Evolutionary conservation across 2,888 invertebrate genomes (phyloP), one percentile per base, ranked within the genome.

Genomic region (Aleiodes testaceus): DNA sequence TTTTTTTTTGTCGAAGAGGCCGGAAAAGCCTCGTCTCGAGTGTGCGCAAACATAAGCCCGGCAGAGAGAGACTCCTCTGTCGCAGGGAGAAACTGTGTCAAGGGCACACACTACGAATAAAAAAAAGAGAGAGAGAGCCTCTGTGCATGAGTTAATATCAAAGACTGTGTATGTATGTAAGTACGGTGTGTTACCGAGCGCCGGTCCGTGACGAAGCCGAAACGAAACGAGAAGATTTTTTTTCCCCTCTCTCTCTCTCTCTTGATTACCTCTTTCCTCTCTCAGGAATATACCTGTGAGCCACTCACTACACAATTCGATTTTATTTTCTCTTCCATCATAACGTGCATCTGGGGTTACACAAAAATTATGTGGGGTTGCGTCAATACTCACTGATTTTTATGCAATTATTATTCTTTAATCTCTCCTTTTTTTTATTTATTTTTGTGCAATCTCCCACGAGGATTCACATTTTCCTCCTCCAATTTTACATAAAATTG

Each of bases 41-140:
- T 59, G 59, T 59, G 59, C 59, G 18, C 59, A 59, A 36, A 59
- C 42, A 59, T 18, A 36, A 59, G 42, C 16, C 59, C 59, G 59
- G 59, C 59, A 59, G 59, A 59, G 59, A 59, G 59, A 55, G 42
- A 42, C 59, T 59, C 59, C 50, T 50, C 66, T 69, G 65, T 66
- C 78, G 76, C 72, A 76, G 70, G 70, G 73, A 77, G 75, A 87
- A 77, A 86, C 80, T 85, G 84, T 87, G 87, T 86, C 87, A 87
- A 87, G 86, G 87, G 84, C 86, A 82, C 75, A 55, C 65, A 70
- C 55, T 30, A 66, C 65, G 59, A 79, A 75, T 42, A 12, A 59
- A 80, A 80, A 80, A 81, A 78, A 79, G 63, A 69, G 26, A 47
- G 36, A 53, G 36, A n/a, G 55, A 61, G 12, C 3, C 7, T 16